Percentiles rank a stretch among this genome's conserved stretches.
phyloP scores from a whole-genome alignment of 2,888 invertebrate species.

The Rambutsinella grinnellia region DNA sequence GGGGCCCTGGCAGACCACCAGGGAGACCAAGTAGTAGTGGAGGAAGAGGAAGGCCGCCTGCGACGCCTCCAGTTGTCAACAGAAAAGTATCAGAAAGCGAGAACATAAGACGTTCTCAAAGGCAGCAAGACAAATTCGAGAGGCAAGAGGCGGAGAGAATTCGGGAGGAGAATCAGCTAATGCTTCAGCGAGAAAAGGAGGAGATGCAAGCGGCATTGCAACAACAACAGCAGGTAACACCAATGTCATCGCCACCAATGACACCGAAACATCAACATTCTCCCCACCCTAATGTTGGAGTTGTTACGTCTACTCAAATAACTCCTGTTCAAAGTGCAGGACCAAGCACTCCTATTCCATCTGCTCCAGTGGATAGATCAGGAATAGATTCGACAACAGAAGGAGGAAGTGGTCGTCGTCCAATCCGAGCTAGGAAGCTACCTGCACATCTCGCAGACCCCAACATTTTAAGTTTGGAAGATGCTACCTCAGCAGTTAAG shows the following conservation, averaged over 20 bases:
- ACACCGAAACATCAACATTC: conserved; percentile 13
- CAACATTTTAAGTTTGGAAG: conserved; percentile 62
- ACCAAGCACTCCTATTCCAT: not conserved
- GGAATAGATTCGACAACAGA: not conserved
- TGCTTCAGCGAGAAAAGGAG: conserved; percentile 67
- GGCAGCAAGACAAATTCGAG: conserved; percentile 68
- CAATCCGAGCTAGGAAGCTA: conserved; percentile 72
- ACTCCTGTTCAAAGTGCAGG: not conserved
- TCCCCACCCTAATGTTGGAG: conserved; percentile 21
- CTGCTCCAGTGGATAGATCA: conserved; percentile 2
- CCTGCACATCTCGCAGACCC: conserved; percentile 74
- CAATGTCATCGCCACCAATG: conserved; percentile 9
- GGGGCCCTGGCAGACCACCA: conserved; percentile 36
- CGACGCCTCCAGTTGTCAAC: not conserved
- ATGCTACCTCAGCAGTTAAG: conserved; percentile 49
- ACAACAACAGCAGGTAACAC: conserved; percentile 1
- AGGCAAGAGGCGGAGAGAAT: conserved; percentile 68
- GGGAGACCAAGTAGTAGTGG: conserved; percentile 19
- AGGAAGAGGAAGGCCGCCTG: not conserved
- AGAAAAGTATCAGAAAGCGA: conserved; percentile 40
- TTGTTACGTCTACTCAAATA: conserved; percentile 24
- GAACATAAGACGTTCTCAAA: conserved; percentile 67
- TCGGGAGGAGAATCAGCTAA: conserved; percentile 68
- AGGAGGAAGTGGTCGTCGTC: conserved; percentile 23
- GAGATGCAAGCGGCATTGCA: conserved; percentile 59